Base-by-base conservation (phyloP, 2,113 vertebrate genomes). In the Symphodus melops region DNA sequence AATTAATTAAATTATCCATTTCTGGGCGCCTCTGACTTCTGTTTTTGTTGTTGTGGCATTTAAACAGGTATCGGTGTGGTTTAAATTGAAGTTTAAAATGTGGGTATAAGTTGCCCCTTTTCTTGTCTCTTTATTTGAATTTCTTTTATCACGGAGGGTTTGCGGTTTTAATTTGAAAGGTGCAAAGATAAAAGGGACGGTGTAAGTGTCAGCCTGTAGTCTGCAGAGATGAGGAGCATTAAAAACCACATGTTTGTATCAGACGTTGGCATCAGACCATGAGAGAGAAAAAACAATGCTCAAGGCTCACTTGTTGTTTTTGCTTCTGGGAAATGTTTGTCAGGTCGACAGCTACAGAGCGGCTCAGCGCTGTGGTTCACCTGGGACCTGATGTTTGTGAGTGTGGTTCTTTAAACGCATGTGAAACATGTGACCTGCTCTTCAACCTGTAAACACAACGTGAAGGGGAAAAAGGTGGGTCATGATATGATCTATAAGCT, bases 361-460 rank as follows among this genome's bases (percentile, higher is more conserved):
- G n/a, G n/a, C n/a, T n/a, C n/a, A n/a, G n/a, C n/a, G n/a, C n/a
- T 69, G 85, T 60, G 84, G 80, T 84, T 77, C 37, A 42, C 8
- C 23, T 60, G 0, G 9, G 1, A 33, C 4, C 10, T 1, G 59
- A 62, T 82, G 63, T 90, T 84, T 90, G 7, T 76, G 5, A 20
- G 0, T 74, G 85, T 28, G 85, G 87, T 87, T 75, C 3, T 28
- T 42, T 3, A 33, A 58, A 54, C 25, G 58, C 13, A 52, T 77
- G 82, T 78, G 83, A 91, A 88, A 88, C 42, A 9, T 41, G n/a
- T 52, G 75, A 82, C 82, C 82, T 78, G 1, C 25, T 48, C 2
- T 48, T 84, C 71, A 74, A 87, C 86, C 58, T 76, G 70, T 12
- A 3, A 53, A 28, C 61, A 46, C 53, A 62, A 12, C 4, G 8